These are phyloP conservation scores for Caenorhabditis virilis DNA, from an alignment of 2,888 invertebrate species.

Conservation along the genomic window DNA sequence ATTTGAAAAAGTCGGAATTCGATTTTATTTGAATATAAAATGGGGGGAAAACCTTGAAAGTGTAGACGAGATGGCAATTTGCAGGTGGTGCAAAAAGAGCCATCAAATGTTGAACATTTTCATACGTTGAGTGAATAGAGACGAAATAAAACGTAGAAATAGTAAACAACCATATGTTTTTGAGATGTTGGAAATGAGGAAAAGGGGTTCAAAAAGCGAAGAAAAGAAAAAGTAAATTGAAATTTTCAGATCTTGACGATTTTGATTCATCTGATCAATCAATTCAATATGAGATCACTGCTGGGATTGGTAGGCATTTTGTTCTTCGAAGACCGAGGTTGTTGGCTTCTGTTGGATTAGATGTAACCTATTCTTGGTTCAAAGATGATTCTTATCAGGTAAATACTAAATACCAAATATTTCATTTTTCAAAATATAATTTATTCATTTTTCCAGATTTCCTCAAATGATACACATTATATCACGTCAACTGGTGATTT, in stretches of 20 bases:
- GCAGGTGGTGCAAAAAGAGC: too few species aligned
- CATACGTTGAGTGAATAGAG: too few species aligned
- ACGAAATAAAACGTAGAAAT: background rate
- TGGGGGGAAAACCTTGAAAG: background rate
- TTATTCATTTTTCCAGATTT: slow-evolving; percentile 42
- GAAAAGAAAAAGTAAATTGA: too few species aligned
- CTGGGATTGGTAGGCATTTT: slow-evolving; percentile 28
- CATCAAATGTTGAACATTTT: too few species aligned
- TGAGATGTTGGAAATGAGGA: background rate
- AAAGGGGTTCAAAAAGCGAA: slow-evolving; percentile 1
- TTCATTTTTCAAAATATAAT: background rate
- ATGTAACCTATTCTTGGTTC: slow-evolving; percentile 29
- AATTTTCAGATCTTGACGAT: slow-evolving; percentile 29
- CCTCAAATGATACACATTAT: slow-evolving; percentile 52
- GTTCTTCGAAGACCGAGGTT: slow-evolving; percentile 28
- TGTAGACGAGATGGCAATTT: too few species aligned
- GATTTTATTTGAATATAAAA: background rate
- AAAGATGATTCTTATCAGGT: slow-evolving; percentile 30
- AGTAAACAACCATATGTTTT: background rate
- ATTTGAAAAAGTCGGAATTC: background rate
- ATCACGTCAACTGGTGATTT: slow-evolving; percentile 56
- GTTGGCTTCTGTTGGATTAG: slow-evolving; percentile 17
- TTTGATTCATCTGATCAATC: slow-evolving; percentile 27
- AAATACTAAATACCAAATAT: background rate
- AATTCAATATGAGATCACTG: slow-evolving; percentile 26